These are phyloP conservation scores for Myotis yumanensis DNA, from an alignment of 2,113 vertebrate species.

Conservation along the genomic window DNA sequence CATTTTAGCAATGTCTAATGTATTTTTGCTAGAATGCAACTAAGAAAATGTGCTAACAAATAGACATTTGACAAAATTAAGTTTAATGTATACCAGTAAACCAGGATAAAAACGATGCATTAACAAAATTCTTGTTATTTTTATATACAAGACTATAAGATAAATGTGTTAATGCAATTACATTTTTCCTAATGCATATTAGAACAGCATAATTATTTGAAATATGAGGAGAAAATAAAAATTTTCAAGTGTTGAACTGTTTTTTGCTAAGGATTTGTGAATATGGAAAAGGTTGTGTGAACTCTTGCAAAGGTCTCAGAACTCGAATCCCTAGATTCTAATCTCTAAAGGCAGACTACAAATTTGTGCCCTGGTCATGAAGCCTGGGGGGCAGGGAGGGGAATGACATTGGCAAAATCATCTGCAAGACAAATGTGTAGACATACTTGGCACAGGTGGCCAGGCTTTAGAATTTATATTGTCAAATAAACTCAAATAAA, in stretches of 20 bases:
- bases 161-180: not conserved
- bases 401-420: slow-evolving; percentile 20
- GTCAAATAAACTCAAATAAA: not conserved
- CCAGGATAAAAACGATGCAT: not conserved
- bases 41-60: not conserved
- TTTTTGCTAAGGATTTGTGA: slow-evolving; percentile 4
- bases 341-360: slow-evolving; percentile 14
- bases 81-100: not conserved
- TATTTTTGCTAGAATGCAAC: not conserved
- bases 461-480: not conserved
- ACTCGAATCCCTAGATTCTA: not conserved
- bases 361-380: not conserved
- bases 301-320: not conserved
- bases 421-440: not conserved
- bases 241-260: not conserved
- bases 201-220: not conserved
- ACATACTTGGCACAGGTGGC: not conserved
- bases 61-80: not conserved
- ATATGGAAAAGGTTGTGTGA: not conserved
- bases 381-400: not conserved
- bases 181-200: not conserved
- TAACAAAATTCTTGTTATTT: slow-evolving; percentile 1
- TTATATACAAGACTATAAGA: not conserved
- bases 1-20: not conserved
- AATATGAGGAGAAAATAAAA: not conserved